These are phyloP conservation scores for Menidia menidia DNA, from an alignment of 2,797 vertebrate species.

Conservation along the genomic window DNA sequence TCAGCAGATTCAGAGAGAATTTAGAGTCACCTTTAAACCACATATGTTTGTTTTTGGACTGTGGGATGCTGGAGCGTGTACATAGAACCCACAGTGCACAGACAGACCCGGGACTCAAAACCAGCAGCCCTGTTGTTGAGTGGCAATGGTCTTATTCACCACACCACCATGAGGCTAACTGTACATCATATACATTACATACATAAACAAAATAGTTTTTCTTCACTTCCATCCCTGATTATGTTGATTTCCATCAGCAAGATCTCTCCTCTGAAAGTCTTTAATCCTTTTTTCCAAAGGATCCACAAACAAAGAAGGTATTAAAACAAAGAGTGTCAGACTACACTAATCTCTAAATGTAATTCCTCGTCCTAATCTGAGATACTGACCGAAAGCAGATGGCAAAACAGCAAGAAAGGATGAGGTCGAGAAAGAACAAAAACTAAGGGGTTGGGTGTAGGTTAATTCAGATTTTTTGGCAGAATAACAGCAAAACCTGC, in stretches of 20 bases:
- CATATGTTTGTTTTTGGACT: no score
- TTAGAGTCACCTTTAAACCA: no score
- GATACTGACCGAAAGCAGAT: conserved; percentile 63
- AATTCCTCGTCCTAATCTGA: conserved; percentile 64
- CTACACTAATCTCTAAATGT: conserved; percentile 56
- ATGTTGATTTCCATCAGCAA: conserved; percentile 13
- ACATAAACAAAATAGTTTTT: no score
- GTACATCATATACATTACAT: no score
- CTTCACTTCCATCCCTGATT: conserved; percentile 19
- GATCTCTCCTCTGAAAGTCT: not conserved
- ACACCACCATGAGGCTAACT: no score
- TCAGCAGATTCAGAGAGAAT: no score
- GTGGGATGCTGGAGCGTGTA: no score
- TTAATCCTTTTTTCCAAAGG: conserved; percentile 26
- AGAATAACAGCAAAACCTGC: not conserved
- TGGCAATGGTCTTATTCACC: no score
- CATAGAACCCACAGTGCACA: no score
- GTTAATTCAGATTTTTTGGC: conserved; percentile 24
- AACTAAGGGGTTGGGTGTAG: not conserved
- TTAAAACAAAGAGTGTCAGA: conserved; percentile 47
- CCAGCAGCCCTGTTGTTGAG: no score
- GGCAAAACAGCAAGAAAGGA: conserved; percentile 48
- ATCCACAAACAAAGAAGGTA: conserved; percentile 50
- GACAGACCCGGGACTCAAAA: no score
- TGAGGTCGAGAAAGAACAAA: conserved; percentile 1